Base-by-base conservation (phyloP, 2,113 vertebrate genomes). In the Mus spicilegus region DNA sequence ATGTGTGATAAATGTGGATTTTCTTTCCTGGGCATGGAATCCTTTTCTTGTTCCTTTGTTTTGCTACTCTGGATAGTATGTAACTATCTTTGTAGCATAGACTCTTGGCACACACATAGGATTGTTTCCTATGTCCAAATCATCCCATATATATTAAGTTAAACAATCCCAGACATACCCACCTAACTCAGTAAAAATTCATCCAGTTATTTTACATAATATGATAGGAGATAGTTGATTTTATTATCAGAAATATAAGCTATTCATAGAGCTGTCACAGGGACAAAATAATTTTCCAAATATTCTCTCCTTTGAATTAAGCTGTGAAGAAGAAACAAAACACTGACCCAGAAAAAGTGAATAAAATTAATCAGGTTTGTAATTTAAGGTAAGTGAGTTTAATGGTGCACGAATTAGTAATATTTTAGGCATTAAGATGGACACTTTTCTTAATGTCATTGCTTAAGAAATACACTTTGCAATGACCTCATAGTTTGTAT, bases 401-500 rank as follows among this genome's bases (percentile, higher is more conserved):
- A 90, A 95, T 89, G 88, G 30, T 33, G 26, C 22, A 42, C 17
- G 30, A 82, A 63, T 95, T 96, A 76, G 90, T 96, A 96, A 87
- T 93, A 89, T 63, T 87, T 90, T 82, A 84, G 39, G 30, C 58
- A 93, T 28, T 72, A 73, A 93, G n/a, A 82, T 54, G 7, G 28
- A 82, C 36, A 91, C n/a, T 86, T 78, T 72, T 76, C 65, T 28
- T 89, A 36, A 93, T 72, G 65, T 2, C 85, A 26, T 61, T 61
- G 85, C 76, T 94, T 63, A 93, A 67, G 49, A 67, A 91, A 88
- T 30, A 46, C 13, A 42, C 77, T 91, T 58, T 75, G 54, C 69
- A 94, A 7, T 97, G 96, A 95, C 77, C 91, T 97, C 94, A 96
- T 33, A 87, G 96, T 46, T 96, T 97, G 95, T 82, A 28, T 95